phyloP scores from a whole-genome alignment of 2,113 vertebrate species.

The Murina feae region DNA sequence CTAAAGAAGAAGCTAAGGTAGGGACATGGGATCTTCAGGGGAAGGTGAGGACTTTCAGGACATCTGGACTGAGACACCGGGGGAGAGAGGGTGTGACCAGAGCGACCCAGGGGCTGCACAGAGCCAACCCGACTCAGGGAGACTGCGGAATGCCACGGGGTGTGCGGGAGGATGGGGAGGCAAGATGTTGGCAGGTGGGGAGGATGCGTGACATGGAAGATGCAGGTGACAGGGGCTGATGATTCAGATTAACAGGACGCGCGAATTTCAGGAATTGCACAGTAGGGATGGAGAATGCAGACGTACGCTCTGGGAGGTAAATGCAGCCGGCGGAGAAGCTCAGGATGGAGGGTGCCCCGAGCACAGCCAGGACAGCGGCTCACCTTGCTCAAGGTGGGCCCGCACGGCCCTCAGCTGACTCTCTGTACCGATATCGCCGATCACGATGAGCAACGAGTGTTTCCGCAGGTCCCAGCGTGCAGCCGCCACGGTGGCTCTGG shows the following conservation, averaged over 20 bases:
- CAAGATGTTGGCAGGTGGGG: not conserved
- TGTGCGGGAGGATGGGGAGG: not conserved
- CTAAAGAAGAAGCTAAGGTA: slow-evolving; percentile 56
- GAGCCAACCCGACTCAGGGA: not conserved
- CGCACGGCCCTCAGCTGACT: slow-evolving; percentile 85
- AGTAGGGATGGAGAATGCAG: slow-evolving; percentile 8
- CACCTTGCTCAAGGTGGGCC: slow-evolving; percentile 88
- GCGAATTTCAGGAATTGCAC: slow-evolving; percentile 1
- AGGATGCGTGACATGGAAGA: not conserved
- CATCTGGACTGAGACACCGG: not conserved
- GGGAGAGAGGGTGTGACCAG: not conserved
- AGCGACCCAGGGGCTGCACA: not conserved
- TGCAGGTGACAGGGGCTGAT: not conserved
- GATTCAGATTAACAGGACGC: not conserved
- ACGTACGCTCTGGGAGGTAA: not conserved
- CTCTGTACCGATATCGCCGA: slow-evolving; percentile 86
- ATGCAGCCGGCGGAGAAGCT: slow-evolving; percentile 34
- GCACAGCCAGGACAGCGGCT: slow-evolving; percentile 62
- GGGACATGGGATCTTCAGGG: slow-evolving; percentile 10
- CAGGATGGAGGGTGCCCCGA: not conserved
- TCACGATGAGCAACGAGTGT: slow-evolving; percentile 89
- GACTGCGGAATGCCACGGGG: not conserved
- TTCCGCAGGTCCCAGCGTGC: slow-evolving; percentile 73
- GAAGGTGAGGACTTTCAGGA: slow-evolving; percentile 11
- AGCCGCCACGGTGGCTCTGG: slow-evolving; percentile 39